Evolutionary conservation across 2,113 vertebrate genomes (phyloP), one percentile per base, ranked within the genome.

Genomic region (Nyctereutes procyonoides): DNA sequence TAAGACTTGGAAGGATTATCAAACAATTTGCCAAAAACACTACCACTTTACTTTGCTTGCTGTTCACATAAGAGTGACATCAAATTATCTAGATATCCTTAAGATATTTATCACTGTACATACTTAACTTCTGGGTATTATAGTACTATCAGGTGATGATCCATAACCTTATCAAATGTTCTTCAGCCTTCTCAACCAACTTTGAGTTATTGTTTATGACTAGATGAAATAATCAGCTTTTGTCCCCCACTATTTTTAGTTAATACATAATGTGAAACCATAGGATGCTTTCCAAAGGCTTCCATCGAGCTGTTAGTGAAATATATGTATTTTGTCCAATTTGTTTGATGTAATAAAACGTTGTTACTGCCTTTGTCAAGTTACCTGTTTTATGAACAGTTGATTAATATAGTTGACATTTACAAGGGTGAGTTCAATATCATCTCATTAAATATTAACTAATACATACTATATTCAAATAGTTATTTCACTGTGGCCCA

Each of bases 331-430:
- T 76, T 97, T 96, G 77, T 96, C 87, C 71, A 48, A 1, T 97
- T 96, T 94, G 43, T 92, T 90, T 82, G 48, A 62, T 67, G 53
- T 96, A 93, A 62, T 98, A 82, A 97, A 96, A 51, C 26, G 1
- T 58, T 9, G 4, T 95, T 91, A 53, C 53, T 91, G 48, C 95
- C 76, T 92, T 71, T 81, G 79, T 97, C 94, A 55, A 84, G 48
- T 97, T 89, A 71, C 71, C 2, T 96, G 48, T 90, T 97, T 96
- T 80, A 30, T 93, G 53, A 89, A 69, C 35, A 96, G 60, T 38
- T 97, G 7, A 79, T 82, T 73, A 92, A 84, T 51, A 43, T 69
- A 69, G 73, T 81, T 93, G 71, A 22, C 79, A 83, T 93, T 97
- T 92, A 43, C 74, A 22, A 65, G 74, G 26, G 65, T 94, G 88